These are phyloP conservation scores for Brachionus rotundiformis DNA, from an alignment of 1,140 invertebrate genomes.

Conservation along the genomic window DNA sequence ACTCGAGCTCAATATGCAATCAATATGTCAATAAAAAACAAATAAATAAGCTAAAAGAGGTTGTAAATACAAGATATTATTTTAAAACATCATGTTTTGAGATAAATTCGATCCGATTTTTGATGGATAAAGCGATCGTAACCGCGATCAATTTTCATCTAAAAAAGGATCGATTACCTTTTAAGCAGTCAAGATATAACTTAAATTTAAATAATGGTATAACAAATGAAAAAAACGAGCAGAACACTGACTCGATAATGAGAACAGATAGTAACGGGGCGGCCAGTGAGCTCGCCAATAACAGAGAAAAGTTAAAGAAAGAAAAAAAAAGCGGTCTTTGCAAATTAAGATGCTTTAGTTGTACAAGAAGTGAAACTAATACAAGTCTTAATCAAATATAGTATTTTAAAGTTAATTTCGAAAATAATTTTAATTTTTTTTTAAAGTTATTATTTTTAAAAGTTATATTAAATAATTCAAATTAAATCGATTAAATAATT, in stretches of 20 bases:
- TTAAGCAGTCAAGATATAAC: not conserved
- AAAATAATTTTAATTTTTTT: slow-evolving; percentile 19
- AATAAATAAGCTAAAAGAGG: slow-evolving; percentile 25
- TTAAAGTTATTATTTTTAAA: not conserved
- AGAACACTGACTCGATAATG: not conserved
- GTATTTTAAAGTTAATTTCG: not conserved
- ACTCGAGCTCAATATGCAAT: slow-evolving; percentile 5
- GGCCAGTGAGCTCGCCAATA: not conserved
- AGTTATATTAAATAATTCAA: too few species aligned
- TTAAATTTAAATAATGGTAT: slow-evolving; percentile 10
- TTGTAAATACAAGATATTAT: slow-evolving; percentile 26
- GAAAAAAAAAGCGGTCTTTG: not conserved
- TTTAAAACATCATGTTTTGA: slow-evolving; percentile 22
- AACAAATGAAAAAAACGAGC: not conserved
- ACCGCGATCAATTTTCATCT: slow-evolving; percentile 47
- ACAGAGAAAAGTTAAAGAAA: not conserved
- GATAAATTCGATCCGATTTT: slow-evolving; percentile 40
- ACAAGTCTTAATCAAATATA: slow-evolving; percentile 25
- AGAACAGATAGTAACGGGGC: not conserved
- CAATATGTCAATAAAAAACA: slow-evolving; percentile 43
- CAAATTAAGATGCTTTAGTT: slow-evolving; percentile 43
- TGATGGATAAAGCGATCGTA: slow-evolving; percentile 46
- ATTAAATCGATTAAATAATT: slow-evolving; percentile 14
- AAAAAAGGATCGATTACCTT: slow-evolving; percentile 40
- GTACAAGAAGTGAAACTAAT: slow-evolving; percentile 41